A percentile compares a stretch with the other conserved stretches of the same genome.
phyloP scores from a whole-genome alignment of 2,797 vertebrate species.

The Darevskia mixta region DNA sequence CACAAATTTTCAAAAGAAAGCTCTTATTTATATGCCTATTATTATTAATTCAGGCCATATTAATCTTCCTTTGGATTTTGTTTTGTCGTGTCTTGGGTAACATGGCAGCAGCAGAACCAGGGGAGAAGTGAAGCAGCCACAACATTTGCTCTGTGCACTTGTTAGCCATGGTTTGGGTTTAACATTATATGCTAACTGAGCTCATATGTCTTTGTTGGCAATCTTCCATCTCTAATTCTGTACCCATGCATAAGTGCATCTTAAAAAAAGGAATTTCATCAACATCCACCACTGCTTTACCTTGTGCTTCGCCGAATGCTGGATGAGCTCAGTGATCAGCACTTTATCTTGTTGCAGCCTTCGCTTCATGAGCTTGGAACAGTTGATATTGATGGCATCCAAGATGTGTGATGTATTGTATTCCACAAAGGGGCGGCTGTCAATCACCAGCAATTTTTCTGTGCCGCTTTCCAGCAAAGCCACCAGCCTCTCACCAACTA shows the following conservation, averaged over 20 bases:
- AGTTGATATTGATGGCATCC: conserved; percentile 95
- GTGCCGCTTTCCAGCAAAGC: conserved; percentile 90
- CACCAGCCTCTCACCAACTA: conserved; percentile 89
- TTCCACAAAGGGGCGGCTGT: conserved; percentile 96
- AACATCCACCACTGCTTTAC: conserved; percentile 68
- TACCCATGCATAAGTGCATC: neutral
- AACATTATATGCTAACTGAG: too few relatives aligned
- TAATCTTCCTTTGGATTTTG: neutral
- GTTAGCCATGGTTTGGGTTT: too few relatives aligned
- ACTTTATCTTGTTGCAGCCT: conserved; percentile 96
- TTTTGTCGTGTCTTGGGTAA: neutral
- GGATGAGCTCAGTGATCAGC: conserved; percentile 92
- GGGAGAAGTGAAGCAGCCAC: too few relatives aligned
- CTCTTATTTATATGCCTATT: neutral
- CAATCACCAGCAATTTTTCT: conserved; percentile 91
- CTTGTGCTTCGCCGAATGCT: conserved; percentile 94
- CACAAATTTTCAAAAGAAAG: neutral
- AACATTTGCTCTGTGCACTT: too few relatives aligned
- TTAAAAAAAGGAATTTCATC: neutral
- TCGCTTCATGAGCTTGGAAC: conserved; percentile 97
- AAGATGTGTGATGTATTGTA: conserved; percentile 93
- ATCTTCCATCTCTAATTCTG: conserved; percentile 2
- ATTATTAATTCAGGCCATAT: neutral
- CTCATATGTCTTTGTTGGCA: too few relatives aligned
- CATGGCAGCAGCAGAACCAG: too few relatives aligned